These are phyloP conservation scores for cattle (Bos taurus) DNA, from an alignment of 2,113 vertebrate species.

Conservation along the genomic window DNA sequence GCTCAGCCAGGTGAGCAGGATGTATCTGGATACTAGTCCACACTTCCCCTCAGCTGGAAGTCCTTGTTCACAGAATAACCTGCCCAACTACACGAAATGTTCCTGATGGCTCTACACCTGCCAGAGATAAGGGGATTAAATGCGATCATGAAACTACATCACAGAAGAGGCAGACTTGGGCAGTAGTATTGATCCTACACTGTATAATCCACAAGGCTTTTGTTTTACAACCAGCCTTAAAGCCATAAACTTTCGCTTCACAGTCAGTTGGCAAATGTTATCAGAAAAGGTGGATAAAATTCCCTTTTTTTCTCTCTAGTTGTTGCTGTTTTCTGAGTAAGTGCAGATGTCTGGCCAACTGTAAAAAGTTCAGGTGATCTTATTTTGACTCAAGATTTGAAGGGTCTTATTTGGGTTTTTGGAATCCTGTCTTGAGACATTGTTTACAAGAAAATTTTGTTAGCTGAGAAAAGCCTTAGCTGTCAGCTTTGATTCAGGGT, in stretches of 20 bases:
- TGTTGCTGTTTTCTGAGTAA: background rate
- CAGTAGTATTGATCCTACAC: background rate
- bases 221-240: constrained; percentile 28
- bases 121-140: background rate
- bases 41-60: background rate
- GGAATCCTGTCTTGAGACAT: background rate
- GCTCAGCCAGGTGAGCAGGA: background rate
- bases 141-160: background rate
- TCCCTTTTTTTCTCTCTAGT: background rate
- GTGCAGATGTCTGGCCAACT: background rate
- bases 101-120: background rate
- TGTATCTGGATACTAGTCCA: background rate
- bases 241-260: background rate
- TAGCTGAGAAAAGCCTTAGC: background rate
- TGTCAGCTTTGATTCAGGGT: background rate
- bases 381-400: background rate
- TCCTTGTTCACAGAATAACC: background rate
- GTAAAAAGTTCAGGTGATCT: background rate
- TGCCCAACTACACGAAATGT: background rate
- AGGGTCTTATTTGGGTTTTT: background rate
- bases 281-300: background rate
- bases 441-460: background rate
- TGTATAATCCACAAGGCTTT: background rate
- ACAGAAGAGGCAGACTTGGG: background rate
- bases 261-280: background rate